Evolutionary conservation across 2,888 invertebrate genomes (phyloP), one percentile per base, ranked within the genome.

Genomic region (Latrodectus elegans): DNA sequence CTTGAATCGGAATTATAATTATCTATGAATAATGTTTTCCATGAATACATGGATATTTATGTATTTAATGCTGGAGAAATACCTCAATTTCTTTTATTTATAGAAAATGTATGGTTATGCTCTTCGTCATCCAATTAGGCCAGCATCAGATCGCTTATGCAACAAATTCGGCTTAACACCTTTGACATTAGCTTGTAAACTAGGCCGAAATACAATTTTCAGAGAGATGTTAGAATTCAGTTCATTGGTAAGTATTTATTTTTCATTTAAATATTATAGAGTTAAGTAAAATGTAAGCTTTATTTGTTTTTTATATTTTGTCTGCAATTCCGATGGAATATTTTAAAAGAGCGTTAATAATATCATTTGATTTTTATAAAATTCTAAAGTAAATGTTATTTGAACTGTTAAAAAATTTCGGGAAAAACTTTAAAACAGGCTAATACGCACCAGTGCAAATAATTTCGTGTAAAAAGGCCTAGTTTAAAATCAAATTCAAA

Each of bases 31-130:
- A 2, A 38, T 38, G 38, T 38, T 38, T 38, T 38, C 38, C 4
- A 38, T 38, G 3, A 38, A 38, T 38, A 38, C 4, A 38, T 38
- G 6, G 4, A 6, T 38, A 1, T 38, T 38, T 38, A 38, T 6
- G 4, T 38, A 38, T 38, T 38, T 38, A 38, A 38, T 38, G 4
- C 38, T 38, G 3, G 38, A 38, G 38, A 38, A 38, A 4, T 38
- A 38, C 4, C 1, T 38, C 38, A 38, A 38, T 6, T 38, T 4
- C 4, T 38, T 60, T 60, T 6, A 15, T 60, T 60, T 89, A 6
- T 92, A 98, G 98, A 97, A 97, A 91, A 99, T 99, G 99, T 99
- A 99, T 92, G 97, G 98, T 52, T 99, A 99, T 93, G 99, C 99
- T 0, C 94, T 99, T 67, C 94, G 98, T 15, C 99, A 99, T 93